Percentiles rank a stretch among this genome's conserved stretches.
Evolutionary conservation across 1,140 invertebrate genomes (phyloP).

Genomic region (Tetranychus cinnabarinus): DNA sequence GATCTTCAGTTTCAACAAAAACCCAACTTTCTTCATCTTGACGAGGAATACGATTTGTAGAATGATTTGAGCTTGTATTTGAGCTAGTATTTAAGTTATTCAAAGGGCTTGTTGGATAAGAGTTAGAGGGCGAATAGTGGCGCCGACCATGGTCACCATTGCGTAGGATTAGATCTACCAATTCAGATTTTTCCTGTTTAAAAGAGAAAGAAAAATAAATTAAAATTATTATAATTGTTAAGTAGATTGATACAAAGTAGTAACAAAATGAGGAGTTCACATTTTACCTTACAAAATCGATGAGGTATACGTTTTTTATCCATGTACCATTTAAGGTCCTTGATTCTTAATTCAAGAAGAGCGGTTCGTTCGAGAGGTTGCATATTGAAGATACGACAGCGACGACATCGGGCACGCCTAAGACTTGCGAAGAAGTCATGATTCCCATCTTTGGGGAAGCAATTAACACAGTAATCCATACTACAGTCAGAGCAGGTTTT

Average conservation of each 20-base stretch:
- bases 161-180: conserved; percentile 7
- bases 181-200: conserved; percentile 7
- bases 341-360: conserved; percentile 5
- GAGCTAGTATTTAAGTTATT: not conserved
- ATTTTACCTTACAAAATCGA: conserved; percentile 3
- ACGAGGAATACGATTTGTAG: too few relatives aligned
- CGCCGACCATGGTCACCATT: not conserved
- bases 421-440: not conserved
- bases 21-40: not conserved
- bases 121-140: too few relatives aligned
- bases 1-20: not conserved
- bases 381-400: conserved; percentile 5
- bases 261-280: not conserved
- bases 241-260: not conserved
- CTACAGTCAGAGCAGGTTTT: conserved; percentile 1
- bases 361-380: conserved; percentile 4
- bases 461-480: conserved; percentile 1
- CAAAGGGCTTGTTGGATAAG: not conserved
- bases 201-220: not conserved
- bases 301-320: not conserved
- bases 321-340: conserved; percentile 12
- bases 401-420: not conserved
- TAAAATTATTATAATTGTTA: too few relatives aligned
- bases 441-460: not conserved
- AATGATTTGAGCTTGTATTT: not conserved